Conservation (phyloP, 1,140 invertebrate genomes). For the Frieseomelitta varia region DNA sequence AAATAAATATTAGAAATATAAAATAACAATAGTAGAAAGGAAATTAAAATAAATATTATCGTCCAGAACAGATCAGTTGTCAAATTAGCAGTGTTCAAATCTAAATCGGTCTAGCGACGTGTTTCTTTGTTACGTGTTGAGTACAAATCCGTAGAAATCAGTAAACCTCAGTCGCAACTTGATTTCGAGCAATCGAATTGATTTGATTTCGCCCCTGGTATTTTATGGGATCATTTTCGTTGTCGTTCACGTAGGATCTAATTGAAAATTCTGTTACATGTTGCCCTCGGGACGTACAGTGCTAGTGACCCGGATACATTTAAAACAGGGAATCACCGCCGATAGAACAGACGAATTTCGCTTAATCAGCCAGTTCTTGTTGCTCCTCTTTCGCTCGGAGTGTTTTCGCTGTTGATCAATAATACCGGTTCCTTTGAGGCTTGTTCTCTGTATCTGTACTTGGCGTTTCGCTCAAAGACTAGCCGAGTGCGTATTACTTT, state of each 20-base stretch:
- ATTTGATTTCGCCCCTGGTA: too few species aligned
- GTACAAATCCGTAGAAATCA: too few species aligned
- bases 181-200: background rate
- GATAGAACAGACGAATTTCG: conserved; percentile 1
- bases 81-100: too few species aligned
- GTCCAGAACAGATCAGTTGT: too few species aligned
- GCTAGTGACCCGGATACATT: conserved; percentile 11
- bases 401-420: background rate
- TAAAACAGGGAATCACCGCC: background rate
- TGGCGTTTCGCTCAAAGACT: background rate
- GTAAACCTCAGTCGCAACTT: too few species aligned
- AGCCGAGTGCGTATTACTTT: accelerated
- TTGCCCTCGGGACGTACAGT: background rate
- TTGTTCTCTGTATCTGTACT: background rate
- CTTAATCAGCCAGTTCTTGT: background rate
- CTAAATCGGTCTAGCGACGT: too few species aligned
- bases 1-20: too few species aligned
- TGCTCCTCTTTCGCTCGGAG: background rate
- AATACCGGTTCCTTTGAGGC: background rate
- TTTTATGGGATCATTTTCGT: background rate
- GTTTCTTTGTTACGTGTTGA: too few species aligned
- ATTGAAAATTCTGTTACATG: conserved; percentile 31
- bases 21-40: too few species aligned
- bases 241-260: conserved; percentile 12
- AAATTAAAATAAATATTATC: too few species aligned